Conservation (phyloP, 2,797 vertebrate species). For the Danio jaintianensis region DNA sequence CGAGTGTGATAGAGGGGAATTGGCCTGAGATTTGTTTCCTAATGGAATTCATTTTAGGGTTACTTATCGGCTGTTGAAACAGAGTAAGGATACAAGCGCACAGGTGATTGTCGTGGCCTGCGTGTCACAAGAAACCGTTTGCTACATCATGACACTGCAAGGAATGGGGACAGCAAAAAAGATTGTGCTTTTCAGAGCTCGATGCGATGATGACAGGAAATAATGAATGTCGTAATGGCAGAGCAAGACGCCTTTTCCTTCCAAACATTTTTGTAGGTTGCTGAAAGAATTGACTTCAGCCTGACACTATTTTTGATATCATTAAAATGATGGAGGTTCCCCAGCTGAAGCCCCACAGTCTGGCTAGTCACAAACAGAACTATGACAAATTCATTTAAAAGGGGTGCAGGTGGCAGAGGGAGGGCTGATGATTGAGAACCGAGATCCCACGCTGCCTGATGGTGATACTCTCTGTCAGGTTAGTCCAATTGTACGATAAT, state of each 20-base stretch:
- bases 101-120: constrained; percentile 51
- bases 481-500: constrained; percentile 56
- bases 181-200: constrained; percentile 45
- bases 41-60: constrained; percentile 69
- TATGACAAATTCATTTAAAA: constrained; percentile 71
- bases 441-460: constrained; percentile 48
- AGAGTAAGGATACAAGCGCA: constrained; percentile 62
- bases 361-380: constrained; percentile 57
- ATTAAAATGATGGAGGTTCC: constrained; percentile 64
- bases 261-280: constrained; percentile 28
- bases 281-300: constrained; percentile 25
- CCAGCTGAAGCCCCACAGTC: constrained; percentile 60
- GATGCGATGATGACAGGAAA: constrained; percentile 48
- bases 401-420: constrained; percentile 71
- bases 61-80: constrained; percentile 56
- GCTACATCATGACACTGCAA: constrained; percentile 58
- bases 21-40: constrained; percentile 61
- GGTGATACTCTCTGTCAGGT: constrained; percentile 63
- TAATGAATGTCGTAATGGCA: constrained; percentile 43
- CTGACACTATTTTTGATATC: constrained; percentile 65
- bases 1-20: constrained; percentile 49
- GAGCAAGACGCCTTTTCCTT: not conserved
- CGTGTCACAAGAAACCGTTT: constrained; percentile 54
- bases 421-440: constrained; percentile 57
- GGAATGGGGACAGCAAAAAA: constrained; percentile 60